Evolutionary conservation across 1,140 invertebrate species (phyloP), one percentile per base, ranked within the genome.

Genomic region (Macrotrachela quadricornifera): DNA sequence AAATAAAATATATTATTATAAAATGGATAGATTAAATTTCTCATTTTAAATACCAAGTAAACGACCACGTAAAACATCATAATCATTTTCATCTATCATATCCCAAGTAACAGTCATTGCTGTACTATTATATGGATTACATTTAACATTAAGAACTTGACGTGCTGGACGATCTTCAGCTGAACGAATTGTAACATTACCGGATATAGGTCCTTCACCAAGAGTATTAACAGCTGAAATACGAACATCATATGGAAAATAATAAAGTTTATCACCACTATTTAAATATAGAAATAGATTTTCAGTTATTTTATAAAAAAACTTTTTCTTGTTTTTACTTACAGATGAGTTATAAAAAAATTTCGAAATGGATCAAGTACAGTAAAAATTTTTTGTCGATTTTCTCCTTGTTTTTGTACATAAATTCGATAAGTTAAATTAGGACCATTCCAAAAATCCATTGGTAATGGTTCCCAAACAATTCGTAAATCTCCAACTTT

Each of bases 401-500:
- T 15, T 42, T 15, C 41, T 15, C 12, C 12, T 42, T 15, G 41
- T 42, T 42, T 42, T 15, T 15, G 12, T 15, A 13, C 48, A 43
- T 54, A 48, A 4, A 54, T 44, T 17, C 42, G 30, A 39, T 54
- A 54, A 10, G 10, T 54, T 8, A 54, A 18, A 16, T 44, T 21
- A 16, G 48, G 37, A 12, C 47, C 53, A 43, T 54, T 54, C 53
- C 53, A 54, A 21, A 49, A 39, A 37, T 48, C 39, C 14, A 49
- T 44, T n/a, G 53, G 53, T 17, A 54, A 36, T 39, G 53, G 46
- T 14, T 18, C 42, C 90, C 90, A 96, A 6, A 78, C 82, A 16
- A 95, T 86, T 9, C 83, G 85, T 0, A 96, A 75, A 63, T 90
- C 85, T 0, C 88, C 86, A 56, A 85, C 83, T 70, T 90, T 94